Conservation (phyloP, 2,113 vertebrate genomes). For the Leucosticte australis region DNA sequence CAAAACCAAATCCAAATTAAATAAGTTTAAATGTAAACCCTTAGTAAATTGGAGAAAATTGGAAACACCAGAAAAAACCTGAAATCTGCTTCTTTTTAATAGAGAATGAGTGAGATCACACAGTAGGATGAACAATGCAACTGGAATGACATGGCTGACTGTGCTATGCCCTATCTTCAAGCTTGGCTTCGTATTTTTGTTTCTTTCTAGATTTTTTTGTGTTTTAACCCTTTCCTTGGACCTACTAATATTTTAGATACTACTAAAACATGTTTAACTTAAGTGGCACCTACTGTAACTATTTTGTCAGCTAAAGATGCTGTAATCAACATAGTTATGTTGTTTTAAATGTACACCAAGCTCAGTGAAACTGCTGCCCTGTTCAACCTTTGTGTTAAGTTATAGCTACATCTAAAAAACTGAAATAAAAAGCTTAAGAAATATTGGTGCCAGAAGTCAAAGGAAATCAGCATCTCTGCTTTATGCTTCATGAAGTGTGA, state of each 20-base stretch:
- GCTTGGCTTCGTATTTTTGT: not conserved
- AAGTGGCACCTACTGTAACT: not conserved
- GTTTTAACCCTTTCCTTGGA: not conserved
- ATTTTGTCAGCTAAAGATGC: not conserved
- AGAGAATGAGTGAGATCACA: not conserved
- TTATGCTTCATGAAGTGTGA: constrained; percentile 8
- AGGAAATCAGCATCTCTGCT: constrained; percentile 2
- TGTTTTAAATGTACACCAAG: not conserved
- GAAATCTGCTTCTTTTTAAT: not conserved
- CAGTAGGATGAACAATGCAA: not conserved
- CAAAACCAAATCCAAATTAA: not conserved
- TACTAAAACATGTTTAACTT: not conserved
- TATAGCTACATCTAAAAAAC: not conserved
- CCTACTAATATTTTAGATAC: not conserved
- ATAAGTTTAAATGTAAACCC: not conserved
- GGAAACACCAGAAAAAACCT: not conserved
- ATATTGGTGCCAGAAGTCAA: constrained; percentile 18
- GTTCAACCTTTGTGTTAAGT: not conserved
- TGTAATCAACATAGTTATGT: not conserved
- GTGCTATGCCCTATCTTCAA: not conserved
- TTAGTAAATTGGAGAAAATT: not conserved
- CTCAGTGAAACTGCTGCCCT: not conserved
- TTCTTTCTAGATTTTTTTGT: not conserved
- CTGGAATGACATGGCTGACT: not conserved
- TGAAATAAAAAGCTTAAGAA: constrained; percentile 44